Percentiles rank a stretch among this genome's conserved stretches.
Conservation (phyloP, 2,888 invertebrate species). For the Lasius fuliginosus region DNA sequence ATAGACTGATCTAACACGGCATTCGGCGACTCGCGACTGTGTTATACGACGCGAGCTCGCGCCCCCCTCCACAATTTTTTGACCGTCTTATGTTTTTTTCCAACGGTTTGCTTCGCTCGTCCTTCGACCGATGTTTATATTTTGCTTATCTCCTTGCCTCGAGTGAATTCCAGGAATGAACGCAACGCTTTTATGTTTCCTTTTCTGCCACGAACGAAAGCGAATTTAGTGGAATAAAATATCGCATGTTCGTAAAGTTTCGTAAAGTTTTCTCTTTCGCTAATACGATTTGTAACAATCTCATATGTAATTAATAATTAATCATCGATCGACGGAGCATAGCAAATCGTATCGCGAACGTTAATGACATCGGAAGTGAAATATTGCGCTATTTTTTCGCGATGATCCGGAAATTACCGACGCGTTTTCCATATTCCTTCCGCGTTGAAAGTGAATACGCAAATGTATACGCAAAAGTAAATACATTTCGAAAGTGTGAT, state of each 20-base stretch:
- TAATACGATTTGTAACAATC: not conserved
- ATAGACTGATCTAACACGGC: not conserved
- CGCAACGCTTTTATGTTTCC: not conserved
- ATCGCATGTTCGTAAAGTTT: not conserved
- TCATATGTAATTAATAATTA: not conserved
- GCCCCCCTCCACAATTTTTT: not conserved
- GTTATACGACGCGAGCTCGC: not conserved
- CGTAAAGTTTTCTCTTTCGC: not conserved
- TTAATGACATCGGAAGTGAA: not conserved
- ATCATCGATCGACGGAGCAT: not conserved
- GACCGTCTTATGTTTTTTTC: not conserved
- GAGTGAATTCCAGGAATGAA: not conserved
- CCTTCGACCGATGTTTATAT: not conserved
- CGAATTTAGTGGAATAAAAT: not conserved
- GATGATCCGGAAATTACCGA: not conserved
- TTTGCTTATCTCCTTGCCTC: not conserved
- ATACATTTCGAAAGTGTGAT: not conserved
- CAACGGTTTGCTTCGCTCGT: not conserved
- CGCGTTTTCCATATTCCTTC: not conserved
- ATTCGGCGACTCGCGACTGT: no score
- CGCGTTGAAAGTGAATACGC: not conserved
- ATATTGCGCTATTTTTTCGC: not conserved
- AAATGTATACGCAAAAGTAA: not conserved
- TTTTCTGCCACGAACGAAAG: not conserved
- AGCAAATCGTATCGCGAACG: not conserved